A percentile compares a stretch with the other conserved stretches of the same genome.
Conservation (phyloP, 2,888 invertebrate genomes). For the Galerucella pusilla region DNA sequence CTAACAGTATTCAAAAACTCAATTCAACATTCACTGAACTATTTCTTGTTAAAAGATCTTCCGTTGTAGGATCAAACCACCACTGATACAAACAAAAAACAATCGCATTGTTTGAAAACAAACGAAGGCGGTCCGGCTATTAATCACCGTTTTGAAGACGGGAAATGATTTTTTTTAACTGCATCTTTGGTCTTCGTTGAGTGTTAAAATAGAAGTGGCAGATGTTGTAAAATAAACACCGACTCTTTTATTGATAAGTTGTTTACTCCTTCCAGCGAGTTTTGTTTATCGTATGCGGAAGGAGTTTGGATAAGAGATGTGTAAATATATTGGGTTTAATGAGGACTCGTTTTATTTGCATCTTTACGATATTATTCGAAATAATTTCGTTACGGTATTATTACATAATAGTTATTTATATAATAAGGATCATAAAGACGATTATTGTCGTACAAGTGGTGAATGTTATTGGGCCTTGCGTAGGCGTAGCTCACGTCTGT, state of each 20-base stretch:
- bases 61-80: constrained; percentile 4
- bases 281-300: not conserved
- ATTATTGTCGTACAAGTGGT: too few relatives aligned
- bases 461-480: too few relatives aligned
- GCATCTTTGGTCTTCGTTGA: constrained; percentile 14
- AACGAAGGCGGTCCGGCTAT: constrained; percentile 18
- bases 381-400: not conserved
- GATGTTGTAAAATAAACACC: constrained; percentile 23
- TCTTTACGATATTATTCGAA: not conserved
- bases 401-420: too few relatives aligned
- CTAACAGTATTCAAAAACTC: not conserved
- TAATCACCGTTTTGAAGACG: constrained; percentile 28
- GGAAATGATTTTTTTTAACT: constrained; percentile 28
- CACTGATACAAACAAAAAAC: constrained; percentile 17
- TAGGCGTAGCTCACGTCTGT: too few relatives aligned
- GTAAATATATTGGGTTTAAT: not conserved
- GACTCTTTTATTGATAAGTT: constrained; percentile 6
- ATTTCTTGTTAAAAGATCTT: not conserved
- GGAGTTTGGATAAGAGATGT: not conserved
- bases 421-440: too few relatives aligned
- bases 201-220: constrained; percentile 31
- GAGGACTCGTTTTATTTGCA: not conserved
- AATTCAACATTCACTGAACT: not conserved
- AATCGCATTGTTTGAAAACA: constrained; percentile 25
- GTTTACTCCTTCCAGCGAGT: constrained; percentile 1